Base-by-base conservation (phyloP, 92 coral and sea anemone species). In the Galaxea fascicularis region DNA sequence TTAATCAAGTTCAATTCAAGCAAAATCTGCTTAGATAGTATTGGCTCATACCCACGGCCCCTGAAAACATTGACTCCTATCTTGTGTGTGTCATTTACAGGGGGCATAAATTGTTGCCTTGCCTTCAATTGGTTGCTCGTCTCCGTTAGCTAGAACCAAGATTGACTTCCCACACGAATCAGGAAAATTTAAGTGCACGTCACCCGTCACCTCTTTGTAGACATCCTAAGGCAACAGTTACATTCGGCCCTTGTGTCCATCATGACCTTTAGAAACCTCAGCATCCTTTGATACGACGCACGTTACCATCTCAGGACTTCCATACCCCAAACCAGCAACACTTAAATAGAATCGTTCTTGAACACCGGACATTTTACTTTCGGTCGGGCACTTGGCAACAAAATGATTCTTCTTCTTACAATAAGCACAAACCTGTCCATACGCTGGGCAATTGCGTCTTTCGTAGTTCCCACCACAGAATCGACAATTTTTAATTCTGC, bases 171-270 rank as follows among this genome's bases (percentile, higher is more conserved):
- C 67, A 1, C 66, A 77, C 3, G 76, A 8, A 49, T 77, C 11
- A 27, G 74, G 66, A 20, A 25, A 27, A 28, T 73, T 74, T 41
- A 84, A 64, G 44, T 75, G 49, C 51, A 20, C 47, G n/a, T 75
- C 84, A 0, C 84, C 76, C 18, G 80, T 52, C 27, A 84, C 88
- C 5, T 60, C 6, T 74, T 53, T 74, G 74, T 84, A 84, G 0
- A 86, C 85, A 86, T 77, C 58, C 58, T 69, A 15, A 86, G 85
- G 92, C n/a, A 76, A 25, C 0, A 83, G 90, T 88, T 88, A 14
- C 88, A 83, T 16, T 85, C 82, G 7, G 92, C 92, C 18, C 92
- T 85, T 25, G 84, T 83, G 65, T 88, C 91, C 83, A 88, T 68
- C 51, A 82, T 65, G 29, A 29, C 80, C 86, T 18, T 66, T 39